Evolutionary conservation across 2,888 invertebrate genomes (phyloP), one percentile per base, ranked within the genome.

Genomic region (Lithodes maja): DNA sequence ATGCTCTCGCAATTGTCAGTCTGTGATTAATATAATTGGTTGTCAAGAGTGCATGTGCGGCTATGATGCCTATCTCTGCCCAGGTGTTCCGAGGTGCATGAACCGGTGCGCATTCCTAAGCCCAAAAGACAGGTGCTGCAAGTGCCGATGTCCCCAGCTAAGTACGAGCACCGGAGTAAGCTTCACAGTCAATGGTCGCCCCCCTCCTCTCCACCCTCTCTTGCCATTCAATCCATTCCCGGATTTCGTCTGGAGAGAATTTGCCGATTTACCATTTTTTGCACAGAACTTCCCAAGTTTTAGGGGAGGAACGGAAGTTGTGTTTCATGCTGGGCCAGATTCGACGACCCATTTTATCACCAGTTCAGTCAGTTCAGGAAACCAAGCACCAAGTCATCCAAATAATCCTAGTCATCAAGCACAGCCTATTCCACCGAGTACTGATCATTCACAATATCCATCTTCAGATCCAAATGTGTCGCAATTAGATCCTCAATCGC

Each of bases 81-180:
- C 87, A 1, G 84, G 84, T 2, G 87, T 87, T 53, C 87, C 74
- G 12, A 69, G 87, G 49, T 87, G 87, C 49, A 2, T 17, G 15
- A 87, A 80, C 83, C 83, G 71, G 50, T 87, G 87, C 17, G 78
- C 74, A 5, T 87, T 87, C 80, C 80, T 87, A 49, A 87, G 87
- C 61, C 54, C 71, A 17, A 77, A 80, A 49, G 87, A 87, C 80
- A 78, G 83, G 15, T 87, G 87, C 61, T 86, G 86, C 75, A 68
- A 52, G 12, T 84, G 87, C 80, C 71, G 61, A 33, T 84, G 84
- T 33, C 79, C 75, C 52, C 86, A 50, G n/a, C 53, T 49, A 53
- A 15, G 54, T 15, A 50, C 74, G 75, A 53, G 33, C 74, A 1
- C 33, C 33, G 15, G 17, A 17, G n/a, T 80, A 3, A 50, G 12